Percentiles rank a stretch among this genome's conserved stretches.
Conservation (phyloP, 2,113 vertebrate genomes). For the Apteryx owenii region DNA sequence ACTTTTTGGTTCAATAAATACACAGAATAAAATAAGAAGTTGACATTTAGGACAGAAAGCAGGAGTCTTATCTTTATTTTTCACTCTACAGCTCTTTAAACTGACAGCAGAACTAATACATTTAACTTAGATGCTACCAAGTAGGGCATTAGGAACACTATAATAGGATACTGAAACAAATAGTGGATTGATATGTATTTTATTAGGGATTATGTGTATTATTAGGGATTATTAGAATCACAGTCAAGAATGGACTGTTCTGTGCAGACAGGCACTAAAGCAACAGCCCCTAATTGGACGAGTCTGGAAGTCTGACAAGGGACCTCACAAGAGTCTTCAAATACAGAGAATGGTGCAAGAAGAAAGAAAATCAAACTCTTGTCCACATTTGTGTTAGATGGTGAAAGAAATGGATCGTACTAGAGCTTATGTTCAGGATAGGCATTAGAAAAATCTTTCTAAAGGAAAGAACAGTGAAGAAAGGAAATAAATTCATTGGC, state of each 20-base stretch:
- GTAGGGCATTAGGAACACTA: neutral
- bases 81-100: neutral
- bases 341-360: neutral
- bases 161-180: neutral
- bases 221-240: neutral
- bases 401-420: neutral
- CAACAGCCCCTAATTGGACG: neutral
- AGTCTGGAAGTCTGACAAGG: neutral
- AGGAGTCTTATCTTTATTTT: neutral
- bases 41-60: neutral
- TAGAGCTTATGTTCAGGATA: neutral
- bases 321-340: neutral
- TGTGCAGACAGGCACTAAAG: neutral
- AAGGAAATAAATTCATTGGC: neutral
- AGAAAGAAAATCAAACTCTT: neutral
- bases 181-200: neutral
- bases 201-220: neutral
- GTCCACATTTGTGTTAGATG: neutral
- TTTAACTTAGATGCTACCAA: neutral
- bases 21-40: neutral
- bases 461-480: neutral
- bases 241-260: neutral
- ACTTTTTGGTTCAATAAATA: slow-evolving; percentile 21
- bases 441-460: neutral
- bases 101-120: neutral